Percentiles rank a stretch among this genome's conserved stretches.
phyloP scores from a whole-genome alignment of 2,113 vertebrate genomes.

The Ellobius talpinus region DNA sequence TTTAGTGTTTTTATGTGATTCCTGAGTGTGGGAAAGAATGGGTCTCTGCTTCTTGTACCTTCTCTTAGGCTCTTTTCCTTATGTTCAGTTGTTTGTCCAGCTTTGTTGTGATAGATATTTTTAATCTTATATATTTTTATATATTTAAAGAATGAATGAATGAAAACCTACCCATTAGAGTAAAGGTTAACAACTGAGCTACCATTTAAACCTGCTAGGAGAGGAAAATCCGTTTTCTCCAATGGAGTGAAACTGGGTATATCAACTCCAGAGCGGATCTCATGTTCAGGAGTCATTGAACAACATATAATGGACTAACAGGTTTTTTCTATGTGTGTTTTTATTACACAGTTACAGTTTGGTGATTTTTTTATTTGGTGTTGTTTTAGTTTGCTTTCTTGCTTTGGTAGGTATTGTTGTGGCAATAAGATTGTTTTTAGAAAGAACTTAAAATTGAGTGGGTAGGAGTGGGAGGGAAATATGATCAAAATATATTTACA shows the following conservation, averaged over 20 bases:
- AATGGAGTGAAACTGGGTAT: no score
- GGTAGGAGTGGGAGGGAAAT: no score
- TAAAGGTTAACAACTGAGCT: background rate
- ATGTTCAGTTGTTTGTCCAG: background rate
- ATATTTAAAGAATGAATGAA: background rate
- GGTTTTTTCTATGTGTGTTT: background rate
- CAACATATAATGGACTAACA: no score
- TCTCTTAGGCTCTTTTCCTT: background rate
- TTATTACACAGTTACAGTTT: background rate
- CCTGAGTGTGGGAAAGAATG: background rate
- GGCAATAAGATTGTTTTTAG: background rate
- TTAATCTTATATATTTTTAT: background rate
- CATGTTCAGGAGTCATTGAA: no score
- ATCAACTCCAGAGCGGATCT: no score
- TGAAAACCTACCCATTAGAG: no score
- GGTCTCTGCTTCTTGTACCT: background rate
- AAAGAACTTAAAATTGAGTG: background rate
- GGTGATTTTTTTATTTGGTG: background rate
- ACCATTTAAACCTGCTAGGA: background rate
- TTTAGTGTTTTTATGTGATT: background rate
- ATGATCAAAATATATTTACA: background rate
- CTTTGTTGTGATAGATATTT: background rate
- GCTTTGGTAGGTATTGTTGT: background rate
- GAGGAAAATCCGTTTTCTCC: no score
- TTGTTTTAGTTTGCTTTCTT: background rate